Conservation (phyloP, 2,888 invertebrate species). For the Pharmacophagus antenor region DNA sequence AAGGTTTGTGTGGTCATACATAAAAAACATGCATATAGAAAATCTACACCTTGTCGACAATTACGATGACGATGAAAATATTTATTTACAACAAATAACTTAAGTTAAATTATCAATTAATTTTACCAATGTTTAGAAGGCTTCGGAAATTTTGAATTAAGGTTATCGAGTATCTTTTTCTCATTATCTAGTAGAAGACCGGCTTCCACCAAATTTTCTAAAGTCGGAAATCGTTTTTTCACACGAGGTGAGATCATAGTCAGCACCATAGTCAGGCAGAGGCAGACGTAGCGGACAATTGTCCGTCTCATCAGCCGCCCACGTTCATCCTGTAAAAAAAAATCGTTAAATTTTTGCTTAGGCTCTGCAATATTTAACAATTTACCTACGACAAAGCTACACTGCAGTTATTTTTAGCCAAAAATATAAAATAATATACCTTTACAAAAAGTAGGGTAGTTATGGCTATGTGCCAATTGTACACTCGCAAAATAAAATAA, state of each 20-base stretch:
- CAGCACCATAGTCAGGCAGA: constrained; percentile 93
- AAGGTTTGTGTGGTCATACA: too few relatives aligned
- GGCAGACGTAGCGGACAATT: constrained; percentile 90
- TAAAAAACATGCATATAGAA: too few relatives aligned
- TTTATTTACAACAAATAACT: not conserved
- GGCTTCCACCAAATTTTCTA: constrained; percentile 91
- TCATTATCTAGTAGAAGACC: constrained; percentile 92
- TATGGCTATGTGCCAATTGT: too few relatives aligned
- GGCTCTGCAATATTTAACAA: not conserved
- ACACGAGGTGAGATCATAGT: constrained; percentile 93
- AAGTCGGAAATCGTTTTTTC: constrained; percentile 92
- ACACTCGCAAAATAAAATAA: too few relatives aligned
- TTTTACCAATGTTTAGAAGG: constrained; percentile 92
- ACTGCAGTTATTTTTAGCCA: not conserved
- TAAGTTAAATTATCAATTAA: not conserved
- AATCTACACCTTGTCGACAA: too few relatives aligned
- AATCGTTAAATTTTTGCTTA: not conserved
- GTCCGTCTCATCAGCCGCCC: constrained; percentile 91
- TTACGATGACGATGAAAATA: not conserved
- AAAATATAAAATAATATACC: not conserved
- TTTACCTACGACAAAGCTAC: not conserved
- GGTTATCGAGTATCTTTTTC: constrained; percentile 86
- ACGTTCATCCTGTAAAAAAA: constrained; percentile 84
- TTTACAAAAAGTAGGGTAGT: not conserved
- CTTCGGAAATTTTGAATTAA: constrained; percentile 90